Evolutionary conservation across 2,888 invertebrate species (phyloP).

Genomic region (Conomelus anceps): DNA sequence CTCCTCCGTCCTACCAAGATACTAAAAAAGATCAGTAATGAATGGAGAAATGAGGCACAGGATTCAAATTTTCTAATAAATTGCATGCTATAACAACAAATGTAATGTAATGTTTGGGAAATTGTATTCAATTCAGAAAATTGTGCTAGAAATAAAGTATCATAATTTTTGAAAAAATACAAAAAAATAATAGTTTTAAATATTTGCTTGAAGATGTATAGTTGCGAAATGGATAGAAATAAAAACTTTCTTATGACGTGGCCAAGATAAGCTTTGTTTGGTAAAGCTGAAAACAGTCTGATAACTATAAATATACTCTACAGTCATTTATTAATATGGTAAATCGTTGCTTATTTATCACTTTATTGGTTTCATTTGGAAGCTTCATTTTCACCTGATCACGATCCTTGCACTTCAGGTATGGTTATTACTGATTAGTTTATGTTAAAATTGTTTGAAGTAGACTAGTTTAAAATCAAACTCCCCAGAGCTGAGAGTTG

Average conservation of each 20-base stretch:
- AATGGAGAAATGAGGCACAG: neutral
- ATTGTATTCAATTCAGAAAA: neutral
- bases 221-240: neutral
- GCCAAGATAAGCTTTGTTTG: neutral
- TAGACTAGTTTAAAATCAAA: too few relatives aligned
- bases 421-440: too few relatives aligned
- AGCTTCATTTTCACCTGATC: too few relatives aligned
- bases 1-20: slow-evolving; percentile 74
- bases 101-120: neutral
- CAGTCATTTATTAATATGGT: neutral
- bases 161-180: neutral
- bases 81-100: neutral
- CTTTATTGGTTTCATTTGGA: neutral
- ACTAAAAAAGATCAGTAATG: slow-evolving; percentile 61
- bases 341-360: neutral
- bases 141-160: neutral
- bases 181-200: neutral
- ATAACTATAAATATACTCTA: neutral
- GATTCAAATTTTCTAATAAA: neutral
- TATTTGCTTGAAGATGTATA: neutral
- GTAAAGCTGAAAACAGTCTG: neutral
- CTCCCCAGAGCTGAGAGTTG: too few relatives aligned
- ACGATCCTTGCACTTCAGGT: too few relatives aligned
- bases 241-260: neutral
- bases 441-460: too few relatives aligned